Conservation (phyloP, 2,113 vertebrate species). For the Cynoglossus semilaevis region DNA sequence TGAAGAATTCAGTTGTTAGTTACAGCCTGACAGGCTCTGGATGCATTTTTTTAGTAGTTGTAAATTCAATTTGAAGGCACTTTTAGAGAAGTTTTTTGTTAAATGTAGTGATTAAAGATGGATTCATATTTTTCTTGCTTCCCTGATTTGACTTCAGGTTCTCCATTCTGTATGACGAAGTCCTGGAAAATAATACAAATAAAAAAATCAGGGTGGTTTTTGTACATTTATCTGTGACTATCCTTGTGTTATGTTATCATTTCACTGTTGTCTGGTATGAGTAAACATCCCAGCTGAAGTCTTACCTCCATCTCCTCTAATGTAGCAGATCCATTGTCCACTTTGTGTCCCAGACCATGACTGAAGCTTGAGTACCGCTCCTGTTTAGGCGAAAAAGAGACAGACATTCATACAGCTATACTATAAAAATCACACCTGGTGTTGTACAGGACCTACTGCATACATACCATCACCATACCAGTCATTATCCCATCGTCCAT, state of each 20-base stretch:
- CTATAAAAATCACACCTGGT: background rate
- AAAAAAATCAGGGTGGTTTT: background rate
- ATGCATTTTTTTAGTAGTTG: too few relatives aligned
- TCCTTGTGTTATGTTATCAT: too few relatives aligned
- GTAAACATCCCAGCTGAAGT: background rate
- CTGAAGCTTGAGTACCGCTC: conserved; percentile 68
- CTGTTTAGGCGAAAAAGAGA: conserved; percentile 37
- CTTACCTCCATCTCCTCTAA: conserved; percentile 69
- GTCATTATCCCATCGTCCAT: conserved; percentile 61
- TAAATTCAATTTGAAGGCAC: too few relatives aligned
- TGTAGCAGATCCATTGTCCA: conserved; percentile 59
- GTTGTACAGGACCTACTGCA: background rate
- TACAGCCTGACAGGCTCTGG: too few relatives aligned
- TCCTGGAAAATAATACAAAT: conserved; percentile 48
- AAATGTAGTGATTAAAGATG: conserved; percentile 70
- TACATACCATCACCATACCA: conserved; percentile 61
- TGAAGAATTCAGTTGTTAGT: too few relatives aligned
- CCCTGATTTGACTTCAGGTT: conserved; percentile 66
- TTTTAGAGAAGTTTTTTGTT: conserved; percentile 7
- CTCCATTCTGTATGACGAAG: conserved; percentile 63
- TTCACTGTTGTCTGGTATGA: too few relatives aligned
- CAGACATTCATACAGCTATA: too few relatives aligned
- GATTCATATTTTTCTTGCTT: conserved; percentile 73
- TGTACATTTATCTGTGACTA: too few relatives aligned
- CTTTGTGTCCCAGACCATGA: conserved; percentile 57